Conservation (phyloP, 2,113 vertebrate species). For the Garra rufa region DNA sequence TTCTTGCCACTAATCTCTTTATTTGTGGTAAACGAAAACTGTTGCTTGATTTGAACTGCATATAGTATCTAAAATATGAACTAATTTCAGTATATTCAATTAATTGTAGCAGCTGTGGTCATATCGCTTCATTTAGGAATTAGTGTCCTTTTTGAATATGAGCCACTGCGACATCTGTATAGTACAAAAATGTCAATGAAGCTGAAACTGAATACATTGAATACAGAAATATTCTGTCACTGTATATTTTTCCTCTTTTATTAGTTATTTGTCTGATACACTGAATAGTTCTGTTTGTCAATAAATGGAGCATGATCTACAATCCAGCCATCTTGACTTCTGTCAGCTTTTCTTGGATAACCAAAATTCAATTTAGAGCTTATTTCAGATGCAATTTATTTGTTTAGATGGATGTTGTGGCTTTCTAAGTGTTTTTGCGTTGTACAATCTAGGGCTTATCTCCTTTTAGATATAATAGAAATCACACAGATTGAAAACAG, state of each 20-base stretch:
- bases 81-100: neutral
- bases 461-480: constrained; percentile 1
- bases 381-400: neutral
- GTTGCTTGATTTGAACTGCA: constrained; percentile 21
- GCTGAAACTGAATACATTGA: neutral
- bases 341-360: neutral
- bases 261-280: constrained; percentile 35
- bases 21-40: neutral
- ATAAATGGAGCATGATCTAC: constrained; percentile 53
- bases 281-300: constrained; percentile 68
- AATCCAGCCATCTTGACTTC: neutral
- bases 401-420: neutral
- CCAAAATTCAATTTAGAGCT: neutral
- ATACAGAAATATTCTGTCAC: neutral
- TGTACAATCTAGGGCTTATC: constrained; percentile 31
- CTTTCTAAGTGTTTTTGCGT: constrained; percentile 6
- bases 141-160: neutral
- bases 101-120: neutral
- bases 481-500: constrained; percentile 24
- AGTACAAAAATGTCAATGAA: neutral
- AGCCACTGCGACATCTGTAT: neutral
- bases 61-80: neutral
- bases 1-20: constrained; percentile 31
- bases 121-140: neutral
- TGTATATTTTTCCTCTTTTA: constrained; percentile 54